Base-by-base conservation (phyloP, 1,140 invertebrate species). In the Papilio dardanus region DNA sequence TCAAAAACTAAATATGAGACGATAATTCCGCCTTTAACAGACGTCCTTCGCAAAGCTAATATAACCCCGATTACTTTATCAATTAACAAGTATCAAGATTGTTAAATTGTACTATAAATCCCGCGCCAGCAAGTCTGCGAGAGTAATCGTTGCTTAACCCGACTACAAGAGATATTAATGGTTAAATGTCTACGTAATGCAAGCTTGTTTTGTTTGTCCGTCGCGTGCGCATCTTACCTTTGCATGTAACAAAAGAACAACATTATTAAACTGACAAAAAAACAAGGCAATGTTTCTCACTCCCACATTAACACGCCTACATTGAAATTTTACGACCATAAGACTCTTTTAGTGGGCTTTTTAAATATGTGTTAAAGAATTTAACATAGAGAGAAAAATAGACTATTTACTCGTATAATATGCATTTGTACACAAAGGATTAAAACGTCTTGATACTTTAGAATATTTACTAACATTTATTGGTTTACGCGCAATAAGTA, bases 71-170 rank as follows among this genome's bases (percentile, higher is more conserved):
- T 7, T 33, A 2, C 33, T 35, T 14, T 8, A 3, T 3, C 21
- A 24, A 21, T 42, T 69, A 14, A 14, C 19, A 40, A 42, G 67
- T 69, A 69, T 35, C 33, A 69, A 69, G 19, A 40, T 8, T 40
- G 1, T 14, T 14, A 24, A 69, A 24, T 0, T 19, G 33, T 21
- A 14, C 16, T 69, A 69, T 4, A 21, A 37, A n/a, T 42, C n/a
- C 35, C 67, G 67, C 67, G 67, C 67, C 67, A 69, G 67, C 35
- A 35, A 69, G 67, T 69, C 67, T 69, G 35, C 31, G 33, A 69
- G 67, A 69, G 67, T 69, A 69, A 69, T 69, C 24, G 67, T 69
- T 69, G 67, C 35, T 37, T 37, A 37, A 69, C n/a, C 10, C 67
- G 35, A 69, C 35, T 69, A 40, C 35, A 69, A 24, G 67, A 40